Evolutionary conservation across 2,797 vertebrate genomes (phyloP).

Genomic region (Alauda arvensis): DNA sequence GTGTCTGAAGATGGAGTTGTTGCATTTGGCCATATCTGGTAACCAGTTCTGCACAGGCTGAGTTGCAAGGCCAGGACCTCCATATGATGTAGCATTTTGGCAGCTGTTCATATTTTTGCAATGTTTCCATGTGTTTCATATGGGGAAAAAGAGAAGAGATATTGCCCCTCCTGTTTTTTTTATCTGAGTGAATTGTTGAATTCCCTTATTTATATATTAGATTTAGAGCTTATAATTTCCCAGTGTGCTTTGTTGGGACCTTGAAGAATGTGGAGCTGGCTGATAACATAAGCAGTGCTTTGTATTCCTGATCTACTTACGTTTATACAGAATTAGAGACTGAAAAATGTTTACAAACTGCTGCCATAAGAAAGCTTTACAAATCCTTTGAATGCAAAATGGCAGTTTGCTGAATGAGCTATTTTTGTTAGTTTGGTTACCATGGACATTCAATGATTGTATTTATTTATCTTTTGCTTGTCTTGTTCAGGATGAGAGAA

Average conservation of each 20-base stretch:
- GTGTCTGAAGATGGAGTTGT: background rate
- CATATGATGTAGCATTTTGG: background rate
- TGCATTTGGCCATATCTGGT: background rate
- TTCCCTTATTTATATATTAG: background rate
- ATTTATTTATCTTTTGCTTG: conserved; percentile 10
- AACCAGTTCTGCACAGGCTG: background rate
- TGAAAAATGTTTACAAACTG: conserved; percentile 20
- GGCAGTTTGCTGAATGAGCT: conserved; percentile 27
- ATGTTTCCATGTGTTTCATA: background rate
- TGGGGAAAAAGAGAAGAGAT: background rate
- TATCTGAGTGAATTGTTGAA: background rate
- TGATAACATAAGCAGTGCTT: conserved; percentile 23
- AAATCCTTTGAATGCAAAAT: conserved; percentile 42
- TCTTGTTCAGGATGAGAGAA: conserved; percentile 15
- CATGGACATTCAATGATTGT: background rate
- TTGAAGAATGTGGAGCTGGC: background rate
- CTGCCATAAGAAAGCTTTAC: conserved; percentile 32
- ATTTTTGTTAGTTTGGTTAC: conserved; percentile 14
- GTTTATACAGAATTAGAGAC: conserved; percentile 12
- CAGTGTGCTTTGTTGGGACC: background rate
- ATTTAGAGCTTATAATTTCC: background rate
- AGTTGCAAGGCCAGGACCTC: background rate
- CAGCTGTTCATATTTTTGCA: background rate
- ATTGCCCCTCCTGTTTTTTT: background rate
- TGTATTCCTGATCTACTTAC: conserved; percentile 22